Percentiles rank a stretch among this genome's conserved stretches.
Evolutionary conservation across 2,113 vertebrate genomes (phyloP).

Genomic region (Trogon melanurus): DNA sequence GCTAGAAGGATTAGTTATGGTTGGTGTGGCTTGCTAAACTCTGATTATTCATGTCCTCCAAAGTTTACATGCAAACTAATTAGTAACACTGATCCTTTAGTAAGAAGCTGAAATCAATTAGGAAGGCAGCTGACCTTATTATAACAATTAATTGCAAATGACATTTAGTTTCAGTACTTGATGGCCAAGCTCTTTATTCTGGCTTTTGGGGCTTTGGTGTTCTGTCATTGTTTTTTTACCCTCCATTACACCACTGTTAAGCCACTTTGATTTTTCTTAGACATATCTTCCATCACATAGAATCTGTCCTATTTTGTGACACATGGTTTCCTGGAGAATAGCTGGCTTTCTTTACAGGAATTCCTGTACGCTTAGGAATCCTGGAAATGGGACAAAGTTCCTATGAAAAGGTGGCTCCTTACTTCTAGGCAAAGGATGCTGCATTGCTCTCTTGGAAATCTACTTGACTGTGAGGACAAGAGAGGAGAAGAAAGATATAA

Average conservation of each 20-base stretch:
- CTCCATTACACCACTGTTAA: not conserved
- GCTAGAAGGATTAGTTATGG: not conserved
- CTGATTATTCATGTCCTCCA: not conserved
- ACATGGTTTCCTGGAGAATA: constrained; percentile 66
- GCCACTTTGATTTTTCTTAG: constrained; percentile 56
- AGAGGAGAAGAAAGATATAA: not conserved
- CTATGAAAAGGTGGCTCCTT: constrained; percentile 45
- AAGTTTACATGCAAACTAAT: constrained; percentile 16
- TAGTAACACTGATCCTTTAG: not conserved
- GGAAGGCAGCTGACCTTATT: constrained; percentile 5
- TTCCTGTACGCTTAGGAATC: constrained; percentile 64
- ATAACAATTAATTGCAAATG: constrained; percentile 20
- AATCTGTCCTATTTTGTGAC: constrained; percentile 51
- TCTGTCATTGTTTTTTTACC: not conserved
- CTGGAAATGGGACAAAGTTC: constrained; percentile 67
- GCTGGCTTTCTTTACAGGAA: constrained; percentile 68
- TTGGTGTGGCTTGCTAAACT: not conserved
- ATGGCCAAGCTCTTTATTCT: not conserved
- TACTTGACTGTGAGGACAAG: not conserved
- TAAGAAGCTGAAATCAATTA: constrained; percentile 32
- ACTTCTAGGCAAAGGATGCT: not conserved
- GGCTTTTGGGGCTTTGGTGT: not conserved
- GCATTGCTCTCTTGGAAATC: constrained; percentile 27
- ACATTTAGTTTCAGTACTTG: not conserved
- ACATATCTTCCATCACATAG: constrained; percentile 23